Base-by-base conservation (phyloP, 1,140 invertebrate genomes). In the Hylaeus anthracinus region DNA sequence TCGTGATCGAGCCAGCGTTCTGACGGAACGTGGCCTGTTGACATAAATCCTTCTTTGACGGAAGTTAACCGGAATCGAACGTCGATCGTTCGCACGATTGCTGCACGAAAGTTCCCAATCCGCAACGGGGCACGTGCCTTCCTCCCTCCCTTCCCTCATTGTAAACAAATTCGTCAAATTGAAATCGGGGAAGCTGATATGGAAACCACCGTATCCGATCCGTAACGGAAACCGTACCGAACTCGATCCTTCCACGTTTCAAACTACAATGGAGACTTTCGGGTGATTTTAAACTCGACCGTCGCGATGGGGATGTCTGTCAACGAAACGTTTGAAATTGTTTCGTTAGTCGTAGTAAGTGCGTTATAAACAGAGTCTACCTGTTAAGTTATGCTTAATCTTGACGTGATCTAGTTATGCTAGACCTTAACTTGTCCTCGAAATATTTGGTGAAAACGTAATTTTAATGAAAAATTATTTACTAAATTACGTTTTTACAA, bases 121-220 rank as follows among this genome's bases (percentile, higher is more conserved):
- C 43, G 72, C 48, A 48, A 56, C 73, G 48, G 15, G 63, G 15
- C 51, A 14, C 37, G 6, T 39, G 26, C 10, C 53, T 26, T 26
- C 26, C 26, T 26, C 26, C 26, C 26, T 26, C 26, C 26, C 26
- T 26, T 26, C 26, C 26, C 26, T 26, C 26, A 37, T 39, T 56
- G 53, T 51, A 69, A 48, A 65, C 61, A 60, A 69, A 69, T 77
- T 70, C 65, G 15, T 70, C 55, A 26, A 70, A 77, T 77, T 51
- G 56, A 60, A 70, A 61, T 51, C 26, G 53, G 10, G 64, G 5
- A 48, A 10, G 43, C n/a, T 37, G 9, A 41, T 56, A 45, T n/a
- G 12, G 45, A n/a, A 76, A 76, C 56, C 48, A 26, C 61, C 37
- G 15, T 55, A 41, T 9, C 63, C 15, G 26, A 3, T 8, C 26